Conservation (phyloP, 2,888 invertebrate genomes). For the Thera obeliscata region DNA sequence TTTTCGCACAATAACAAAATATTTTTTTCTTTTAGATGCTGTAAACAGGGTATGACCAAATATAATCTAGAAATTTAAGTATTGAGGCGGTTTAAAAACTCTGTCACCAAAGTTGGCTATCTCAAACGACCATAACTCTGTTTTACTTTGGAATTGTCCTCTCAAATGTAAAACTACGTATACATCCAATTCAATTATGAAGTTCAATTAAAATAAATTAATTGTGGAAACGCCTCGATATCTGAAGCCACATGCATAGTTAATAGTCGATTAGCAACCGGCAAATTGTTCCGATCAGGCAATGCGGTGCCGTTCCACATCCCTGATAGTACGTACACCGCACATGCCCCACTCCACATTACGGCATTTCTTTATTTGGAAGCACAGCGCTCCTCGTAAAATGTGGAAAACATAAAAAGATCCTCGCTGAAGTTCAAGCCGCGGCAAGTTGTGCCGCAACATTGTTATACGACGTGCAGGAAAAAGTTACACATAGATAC, state of each 20-base stretch:
- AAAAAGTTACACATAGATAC: conserved; percentile 10
- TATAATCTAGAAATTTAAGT: too few relatives aligned
- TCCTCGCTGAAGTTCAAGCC: conserved; percentile 22
- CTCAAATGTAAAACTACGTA: too few relatives aligned
- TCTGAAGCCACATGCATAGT: conserved; percentile 1
- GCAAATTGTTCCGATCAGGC: conserved; percentile 5
- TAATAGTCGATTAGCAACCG: conserved; percentile 6
- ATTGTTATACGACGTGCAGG: conserved; percentile 22
- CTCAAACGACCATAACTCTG: too few relatives aligned
- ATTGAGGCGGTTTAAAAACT: too few relatives aligned
- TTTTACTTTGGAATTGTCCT: too few relatives aligned
- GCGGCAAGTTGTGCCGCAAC: conserved; percentile 19
- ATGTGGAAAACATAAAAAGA: conserved; percentile 30
- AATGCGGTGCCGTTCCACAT: conserved; percentile 14
- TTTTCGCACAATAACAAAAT: conserved; percentile 1
- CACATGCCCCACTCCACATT: conserved; percentile 11
- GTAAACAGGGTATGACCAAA: too few relatives aligned
- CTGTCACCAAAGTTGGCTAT: too few relatives aligned
- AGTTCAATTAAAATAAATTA: neutral
- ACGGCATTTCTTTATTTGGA: conserved; percentile 26
- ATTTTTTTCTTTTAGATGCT: too few relatives aligned
- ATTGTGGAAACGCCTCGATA: neutral
- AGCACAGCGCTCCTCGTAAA: conserved; percentile 26
- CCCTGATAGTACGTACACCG: neutral
- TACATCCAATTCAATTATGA: neutral